Evolutionary conservation across 2,797 vertebrate species (phyloP), one percentile per base, ranked within the genome.

Genomic region (Babyrousa celebensis): DNA sequence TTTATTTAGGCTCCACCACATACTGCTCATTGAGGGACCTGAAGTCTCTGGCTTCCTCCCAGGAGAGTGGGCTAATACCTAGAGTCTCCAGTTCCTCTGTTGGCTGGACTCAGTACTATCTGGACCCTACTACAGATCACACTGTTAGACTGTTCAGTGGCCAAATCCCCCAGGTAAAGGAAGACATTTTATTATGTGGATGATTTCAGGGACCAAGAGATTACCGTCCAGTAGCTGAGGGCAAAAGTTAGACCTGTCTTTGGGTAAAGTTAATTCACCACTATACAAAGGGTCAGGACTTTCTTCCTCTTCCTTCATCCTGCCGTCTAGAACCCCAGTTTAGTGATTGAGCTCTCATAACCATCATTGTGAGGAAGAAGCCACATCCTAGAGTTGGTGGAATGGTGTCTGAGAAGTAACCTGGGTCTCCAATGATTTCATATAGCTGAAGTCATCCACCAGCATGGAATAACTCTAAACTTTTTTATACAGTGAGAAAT

Each of bases 401-500:
- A n/a, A 27, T 40, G 40, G 14, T 72, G 17, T 93, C 27, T 67
- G 77, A 74, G 78, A 12, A 85, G 48, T 27, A 93, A 54, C 2
- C 29, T 48, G 36, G n/a, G 16, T 12, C 25, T 65, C 29, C 12
- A 20, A 56, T 54, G 27, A 80, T 14, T 82, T 93, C 14, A 21
- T 23, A 43, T 40, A 54, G 4, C 68, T 63, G 10, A 93, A 78
- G 14, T 93, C 67, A 71, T 60, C 48, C 62, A 70, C 48, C 15
- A 94, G 20, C 25, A 29, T 21, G 29, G 11, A 67, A n/a, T 4
- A 62, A 12, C 36, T 92, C 36, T 74, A 23, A 85, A 62, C 8
- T 82, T 29, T 79, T 93, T 89, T 85, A 15, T n/a, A 2, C 82
- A 80, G 20, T 36, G 11, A 91, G 72, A 87, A 85, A 95, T 85